Percentiles rank a stretch among this genome's conserved stretches.
These are phyloP conservation scores for Neopelma chrysocephalum DNA, from an alignment of 2,797 vertebrate genomes.

Conservation along the genomic window DNA sequence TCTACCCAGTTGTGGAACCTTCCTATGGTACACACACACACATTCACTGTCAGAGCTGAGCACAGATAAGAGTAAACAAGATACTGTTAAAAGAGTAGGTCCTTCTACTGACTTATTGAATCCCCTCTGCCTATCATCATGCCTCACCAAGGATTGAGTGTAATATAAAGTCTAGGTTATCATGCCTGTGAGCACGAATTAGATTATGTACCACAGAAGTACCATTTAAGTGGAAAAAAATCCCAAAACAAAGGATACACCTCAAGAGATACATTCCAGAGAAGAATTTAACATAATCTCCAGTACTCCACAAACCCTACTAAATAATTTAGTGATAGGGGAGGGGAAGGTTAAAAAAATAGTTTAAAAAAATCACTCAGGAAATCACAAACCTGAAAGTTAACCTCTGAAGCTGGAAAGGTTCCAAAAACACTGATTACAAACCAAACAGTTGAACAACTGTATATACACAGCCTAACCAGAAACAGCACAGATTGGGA, in stretches of 20 bases:
- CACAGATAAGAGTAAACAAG: background rate
- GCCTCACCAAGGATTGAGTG: background rate
- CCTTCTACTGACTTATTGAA: background rate
- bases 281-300: background rate
- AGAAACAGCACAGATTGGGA: background rate
- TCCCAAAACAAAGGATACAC: background rate
- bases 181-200: background rate
- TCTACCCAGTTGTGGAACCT: background rate
- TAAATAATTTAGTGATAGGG: background rate
- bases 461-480: background rate
- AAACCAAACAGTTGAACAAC: conserved; percentile 19
- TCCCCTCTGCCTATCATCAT: background rate
- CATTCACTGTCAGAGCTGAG: background rate
- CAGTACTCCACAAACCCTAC: background rate
- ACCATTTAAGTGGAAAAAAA: background rate
- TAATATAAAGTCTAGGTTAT: background rate
- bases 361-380: background rate
- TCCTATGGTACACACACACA: background rate
- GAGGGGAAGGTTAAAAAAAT: background rate
- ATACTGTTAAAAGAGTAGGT: background rate
- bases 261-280: background rate
- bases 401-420: conserved; percentile 15
- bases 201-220: background rate
- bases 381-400: conserved; percentile 23
- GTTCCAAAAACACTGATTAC: conserved; percentile 20